Base-by-base conservation (phyloP, 2,888 invertebrate species). In the Rotaria magnacalcarata region DNA sequence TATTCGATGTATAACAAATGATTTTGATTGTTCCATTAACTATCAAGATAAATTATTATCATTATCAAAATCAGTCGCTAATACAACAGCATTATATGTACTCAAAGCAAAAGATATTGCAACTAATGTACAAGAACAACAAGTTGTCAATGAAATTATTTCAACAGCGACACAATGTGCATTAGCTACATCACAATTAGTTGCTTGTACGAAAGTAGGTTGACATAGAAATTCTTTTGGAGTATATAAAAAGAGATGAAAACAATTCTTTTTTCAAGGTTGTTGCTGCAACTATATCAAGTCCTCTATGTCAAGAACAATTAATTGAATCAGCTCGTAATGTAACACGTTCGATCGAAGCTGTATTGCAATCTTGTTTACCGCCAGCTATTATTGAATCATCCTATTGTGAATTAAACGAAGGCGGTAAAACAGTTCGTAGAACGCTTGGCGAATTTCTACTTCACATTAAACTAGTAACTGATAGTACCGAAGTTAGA, bases 141-240 rank as follows among this genome's bases (percentile, higher is more conserved):
- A 93, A 67, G 93, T 94, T 52, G 95, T 96, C 92, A 95, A 95
- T 91, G 93, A 89, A 87, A 96, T 98, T 84, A 97, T 99, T 88
- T 95, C 95, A 0, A 95, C 96, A 0, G 99, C 99, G 1, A 97
- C 97, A 0, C 95, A 96, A 90, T 97, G 97, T 91, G 99, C 99
- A 0, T 92, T 98, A 74, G 96, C 97, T 10, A 98, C 99, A 10
- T 97, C 97, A 74, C 97, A 98, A 90, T 93, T 99, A 5, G 98
- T 99, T 0, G 97, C 97, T 0, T 97, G 97, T 90, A 95, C 98
- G 27, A 97, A 97, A 93, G 94, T 94, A 89, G 89, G 89, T 67
- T n/a, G 6, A 67, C 27, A 21, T 5, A 50, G 14, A 8, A 5
- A 50, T 50, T 50, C 50, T 50, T 50, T 14, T 50, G 10, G 50